phyloP scores from a whole-genome alignment of 2,113 vertebrate genomes.

The Paramisgurnus dabryanus region DNA sequence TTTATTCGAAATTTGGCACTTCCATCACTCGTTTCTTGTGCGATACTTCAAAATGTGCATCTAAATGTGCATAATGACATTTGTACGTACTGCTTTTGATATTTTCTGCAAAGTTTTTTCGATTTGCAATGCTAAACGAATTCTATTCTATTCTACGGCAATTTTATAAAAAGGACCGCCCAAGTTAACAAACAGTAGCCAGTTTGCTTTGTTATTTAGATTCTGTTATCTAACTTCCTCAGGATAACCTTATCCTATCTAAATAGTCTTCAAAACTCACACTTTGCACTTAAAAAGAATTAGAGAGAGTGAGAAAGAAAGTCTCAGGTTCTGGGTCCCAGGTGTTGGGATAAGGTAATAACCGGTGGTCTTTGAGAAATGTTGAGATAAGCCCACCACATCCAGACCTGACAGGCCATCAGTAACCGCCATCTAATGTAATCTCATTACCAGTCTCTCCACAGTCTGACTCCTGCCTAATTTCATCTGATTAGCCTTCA shows the following conservation, averaged over 20 bases:
- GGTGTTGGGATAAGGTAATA: conserved; percentile 21
- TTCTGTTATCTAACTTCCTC: neutral
- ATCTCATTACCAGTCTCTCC: conserved; percentile 39
- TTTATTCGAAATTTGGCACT: too few species aligned
- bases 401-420: conserved; percentile 46
- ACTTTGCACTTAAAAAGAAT: conserved; percentile 36
- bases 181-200: neutral
- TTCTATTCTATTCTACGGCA: too few species aligned
- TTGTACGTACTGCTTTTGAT: too few species aligned
- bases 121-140: too few species aligned
- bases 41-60: too few species aligned
- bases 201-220: neutral
- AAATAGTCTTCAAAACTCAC: neutral
- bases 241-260: too few species aligned
- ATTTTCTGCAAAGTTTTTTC: too few species aligned
- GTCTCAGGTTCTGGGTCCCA: conserved; percentile 24
- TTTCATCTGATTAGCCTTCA: conserved; percentile 38
- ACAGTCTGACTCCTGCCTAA: conserved; percentile 33
- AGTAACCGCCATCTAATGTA: conserved; percentile 45
- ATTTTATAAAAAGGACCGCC: too few species aligned
- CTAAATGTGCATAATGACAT: too few species aligned
- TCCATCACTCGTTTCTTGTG: too few species aligned
- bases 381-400: conserved; percentile 31
- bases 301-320: neutral
- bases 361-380: conserved; percentile 20